Percentiles rank a stretch among this genome's conserved stretches.
phyloP scores from a whole-genome alignment of 2,888 invertebrate genomes.

The Protophormia terraenovae region DNA sequence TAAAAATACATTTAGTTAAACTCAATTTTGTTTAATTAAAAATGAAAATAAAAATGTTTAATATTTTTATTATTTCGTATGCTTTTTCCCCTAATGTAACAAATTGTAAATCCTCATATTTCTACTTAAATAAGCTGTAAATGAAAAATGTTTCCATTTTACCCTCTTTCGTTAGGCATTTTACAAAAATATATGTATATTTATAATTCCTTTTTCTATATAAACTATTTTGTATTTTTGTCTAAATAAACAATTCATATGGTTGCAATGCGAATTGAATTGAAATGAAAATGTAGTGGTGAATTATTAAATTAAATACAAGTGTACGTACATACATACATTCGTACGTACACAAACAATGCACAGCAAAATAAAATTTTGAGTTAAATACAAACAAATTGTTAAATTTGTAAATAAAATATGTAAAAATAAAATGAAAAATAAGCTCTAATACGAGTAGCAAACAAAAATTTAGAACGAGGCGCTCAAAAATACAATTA shows the following conservation, averaged over 20 bases:
- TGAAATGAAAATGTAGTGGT: slow-evolving; percentile 33
- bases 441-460: slow-evolving; percentile 1
- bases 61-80: no score
- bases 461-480: slow-evolving; percentile 57
- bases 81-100: no score
- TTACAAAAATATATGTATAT: neutral
- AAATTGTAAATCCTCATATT: no score
- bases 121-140: slow-evolving; percentile 23
- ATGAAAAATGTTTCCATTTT: neutral
- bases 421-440: slow-evolving; percentile 21
- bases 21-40: no score
- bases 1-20: no score
- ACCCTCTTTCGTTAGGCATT: neutral
- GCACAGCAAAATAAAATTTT: slow-evolving; percentile 10
- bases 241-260: slow-evolving; percentile 11
- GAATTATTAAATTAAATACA: slow-evolving; percentile 43
- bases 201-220: neutral
- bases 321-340: neutral
- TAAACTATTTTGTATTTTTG: neutral
- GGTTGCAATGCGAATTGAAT: slow-evolving; percentile 2
- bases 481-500: slow-evolving; percentile 33
- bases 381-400: slow-evolving; percentile 32
- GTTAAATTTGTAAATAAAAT: slow-evolving; percentile 21
- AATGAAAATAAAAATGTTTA: no score
- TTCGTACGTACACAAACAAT: neutral